Evolutionary conservation across 2,113 vertebrate genomes (phyloP), one percentile per base, ranked within the genome.

Genomic region (Zapornia atra): DNA sequence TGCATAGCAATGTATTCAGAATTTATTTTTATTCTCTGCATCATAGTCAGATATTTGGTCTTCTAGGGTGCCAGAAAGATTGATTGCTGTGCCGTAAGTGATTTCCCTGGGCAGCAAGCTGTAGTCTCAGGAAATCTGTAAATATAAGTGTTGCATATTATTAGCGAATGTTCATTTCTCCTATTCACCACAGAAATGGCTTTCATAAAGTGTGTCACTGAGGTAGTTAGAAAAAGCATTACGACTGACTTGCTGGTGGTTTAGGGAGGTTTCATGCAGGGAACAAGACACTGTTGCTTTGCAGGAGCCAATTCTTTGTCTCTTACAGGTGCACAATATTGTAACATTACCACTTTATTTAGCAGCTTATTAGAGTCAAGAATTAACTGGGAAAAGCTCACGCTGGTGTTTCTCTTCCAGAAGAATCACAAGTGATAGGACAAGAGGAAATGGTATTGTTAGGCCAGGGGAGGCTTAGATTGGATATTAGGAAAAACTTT

Each of bases 31-130:
- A 53, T 88, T 88, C 14, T 84, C 57, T 38, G 56, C 15, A 44
- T 88, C 24, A 29, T 51, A 73, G 36, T 80, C 46, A 83, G 59
- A 44, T 66, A 63, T 65, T 91, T 92, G 53, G 7, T 44, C 66
- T 82, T 63, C 38, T 81, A 66, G 29, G 11, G 14, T 77, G 51
- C 5, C 25, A 79, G 79, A 93, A 91, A 82, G 24, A 82, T 57
- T 59, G 16, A 25, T 31, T 59, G 19, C 66, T 92, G 5, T 66
- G 17, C 66, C 2, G 0, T 57, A 56, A 84, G 31, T 86, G 84
- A 72, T 94, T 87, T 96, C 94, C 82, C 59, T 85, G 88, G 92
- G 82, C 75, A 88, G 77, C 46, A 86, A 46, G 50, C 86, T 97
- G 48, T 81, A 69, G 31, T 59, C 44, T 69, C 36, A 88, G 53